Conservation (phyloP, 1,140 invertebrate species). For the Hestina assimilis region DNA sequence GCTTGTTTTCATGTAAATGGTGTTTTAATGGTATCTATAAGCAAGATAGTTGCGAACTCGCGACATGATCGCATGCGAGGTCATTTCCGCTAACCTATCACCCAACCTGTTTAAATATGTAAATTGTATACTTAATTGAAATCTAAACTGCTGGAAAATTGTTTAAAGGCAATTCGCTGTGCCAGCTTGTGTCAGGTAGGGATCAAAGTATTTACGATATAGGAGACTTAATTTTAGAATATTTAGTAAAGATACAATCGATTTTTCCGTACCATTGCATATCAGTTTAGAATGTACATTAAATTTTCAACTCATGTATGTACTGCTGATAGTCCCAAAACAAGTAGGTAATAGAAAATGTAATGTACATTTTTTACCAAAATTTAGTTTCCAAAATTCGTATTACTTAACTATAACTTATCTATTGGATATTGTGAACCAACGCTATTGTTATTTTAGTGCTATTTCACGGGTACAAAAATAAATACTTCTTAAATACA, state of each 20-base stretch:
- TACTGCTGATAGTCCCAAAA: too few species aligned
- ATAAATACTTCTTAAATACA: slow-evolving; percentile 6
- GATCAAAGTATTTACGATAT: too few species aligned
- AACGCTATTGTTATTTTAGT: not conserved
- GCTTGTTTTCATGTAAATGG: slow-evolving; percentile 11
- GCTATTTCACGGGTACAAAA: not conserved
- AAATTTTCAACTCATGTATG: too few species aligned
- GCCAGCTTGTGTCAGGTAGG: not conserved
- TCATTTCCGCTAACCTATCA: slow-evolving; percentile 30
- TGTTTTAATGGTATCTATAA: slow-evolving; percentile 9
- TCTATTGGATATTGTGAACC: too few species aligned
- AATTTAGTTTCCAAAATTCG: too few species aligned
- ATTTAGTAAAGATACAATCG: too few species aligned
- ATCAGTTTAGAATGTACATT: too few species aligned
- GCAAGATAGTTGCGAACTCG: slow-evolving; percentile 13
- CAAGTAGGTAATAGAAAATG: too few species aligned
- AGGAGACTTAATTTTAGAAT: too few species aligned
- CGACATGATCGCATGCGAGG: slow-evolving; percentile 30
- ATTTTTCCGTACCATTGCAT: too few species aligned
- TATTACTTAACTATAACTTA: too few species aligned
- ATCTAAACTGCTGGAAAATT: slow-evolving; percentile 25
- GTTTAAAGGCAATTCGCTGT: slow-evolving; percentile 17
- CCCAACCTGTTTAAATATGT: slow-evolving; percentile 27
- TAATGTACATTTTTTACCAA: too few species aligned
- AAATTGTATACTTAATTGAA: slow-evolving; percentile 29